Evolutionary conservation across 2,888 invertebrate genomes (phyloP), one percentile per base, ranked within the genome.

Genomic region (Ceratothoa steindachneri): DNA sequence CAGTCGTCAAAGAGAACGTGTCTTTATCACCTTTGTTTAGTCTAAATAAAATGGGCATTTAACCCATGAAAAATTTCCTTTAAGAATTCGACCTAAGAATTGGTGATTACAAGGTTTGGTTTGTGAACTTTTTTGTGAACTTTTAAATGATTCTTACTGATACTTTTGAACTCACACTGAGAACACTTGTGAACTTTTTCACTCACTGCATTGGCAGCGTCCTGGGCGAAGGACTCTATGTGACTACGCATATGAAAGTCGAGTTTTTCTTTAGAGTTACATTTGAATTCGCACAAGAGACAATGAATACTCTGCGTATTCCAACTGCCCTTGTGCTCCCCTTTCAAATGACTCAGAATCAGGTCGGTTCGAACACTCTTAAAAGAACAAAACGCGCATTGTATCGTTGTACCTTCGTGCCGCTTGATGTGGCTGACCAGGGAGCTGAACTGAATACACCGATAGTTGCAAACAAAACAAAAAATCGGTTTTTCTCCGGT

Each of bases 361-460:
- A 24, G 22, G 12, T 60, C 60, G 12, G 60, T 24, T 24, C 27
- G n/a, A 60, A 60, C 60, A 7, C 22, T 60, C 27, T 60, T 60
- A 60, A 60, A 60, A 1, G 19, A 12, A 3, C 60, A 60, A 24
- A 60, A 60, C n/a, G 3, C 60, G 22, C 60, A 60, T 2, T n/a
- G 12, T 9, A 60, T 60, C 60, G 24, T 22, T 15, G 60, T 60
- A 22, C 60, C 60, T 60, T 60, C 60, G 60, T 60, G 60, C 24
- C 60, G n/a, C 60, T 60, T 60, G 22, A 24, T 12, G 60, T 60
- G 60, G 22, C 60, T 60, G 60, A 60, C 60, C 2, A 60, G 60
- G 2, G 60, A 60, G 9, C 60, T 60, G 27, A 60, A 60, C 60
- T 60, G 60, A 60, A 60, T 60, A 60, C 60, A 60, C 12, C 60